Evolutionary conservation across 2,888 invertebrate genomes (phyloP), one percentile per base, ranked within the genome.

Genomic region (Drosophila helvetica): DNA sequence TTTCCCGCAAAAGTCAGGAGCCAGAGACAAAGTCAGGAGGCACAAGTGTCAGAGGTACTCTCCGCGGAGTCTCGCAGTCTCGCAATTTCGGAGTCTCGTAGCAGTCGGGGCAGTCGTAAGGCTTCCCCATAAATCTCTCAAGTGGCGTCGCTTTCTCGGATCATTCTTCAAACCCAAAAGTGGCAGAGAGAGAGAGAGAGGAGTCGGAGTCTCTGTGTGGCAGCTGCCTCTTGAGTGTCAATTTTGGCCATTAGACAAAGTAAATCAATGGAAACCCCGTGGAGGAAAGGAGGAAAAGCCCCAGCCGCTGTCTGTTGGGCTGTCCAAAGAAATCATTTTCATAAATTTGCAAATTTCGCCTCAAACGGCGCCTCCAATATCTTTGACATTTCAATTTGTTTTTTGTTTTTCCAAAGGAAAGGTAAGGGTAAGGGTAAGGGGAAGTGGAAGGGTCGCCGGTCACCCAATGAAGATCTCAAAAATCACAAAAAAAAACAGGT

Each of bases 301-400:
- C 25, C 38, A 38, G 38, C 38, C 38, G 7, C 27, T 2, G 27
- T 27, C 27, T 27, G 27, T 38, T 22, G 30, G 47, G 30, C 69
- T 72, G 75, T 59, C 60, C 74, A 66, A 68, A 78, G 74, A 80
- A 74, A 78, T 71, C 67, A 80, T 68, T 67, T 67, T 56, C 64
- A 69, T 69, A 56, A 66, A 70, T 42, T 54, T 55, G 66, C 78
- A 61, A 43, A 42, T 69, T 62, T 67, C 53, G 27, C 55, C 47
- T 59, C 72, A 66, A 45, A 25, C 77, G 45, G 15, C 54, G 17
- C 38, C 38, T 43, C 63, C 63, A 63, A 61, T 53, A 51, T 73
- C 57, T 70, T 56, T 75, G 82, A 82, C 86, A 87, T 87, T 82
- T 82, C 82, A 85, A 82, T 87, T 82, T 77, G 74, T 60, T 10